Percentiles rank a stretch among this genome's conserved stretches.
phyloP scores from a whole-genome alignment of 92 coral and sea anemone genomes.

The Micromussa lordhowensis region DNA sequence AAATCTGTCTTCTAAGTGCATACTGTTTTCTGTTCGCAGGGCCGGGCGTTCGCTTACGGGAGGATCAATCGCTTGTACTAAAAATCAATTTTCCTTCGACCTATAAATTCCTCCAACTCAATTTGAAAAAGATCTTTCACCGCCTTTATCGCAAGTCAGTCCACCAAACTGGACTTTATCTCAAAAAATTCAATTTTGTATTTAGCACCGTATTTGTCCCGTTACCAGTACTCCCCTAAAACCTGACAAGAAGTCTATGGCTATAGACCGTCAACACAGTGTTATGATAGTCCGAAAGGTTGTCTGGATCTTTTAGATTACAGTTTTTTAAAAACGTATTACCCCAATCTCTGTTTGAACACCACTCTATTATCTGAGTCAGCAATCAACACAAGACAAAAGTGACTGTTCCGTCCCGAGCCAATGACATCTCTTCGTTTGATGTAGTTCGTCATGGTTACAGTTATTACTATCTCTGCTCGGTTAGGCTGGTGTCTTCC shows the following conservation, averaged over 20 bases:
- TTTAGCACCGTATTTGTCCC: not conserved
- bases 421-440: conserved; percentile 78
- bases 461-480: conserved; percentile 83
- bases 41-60: no score
- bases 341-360: conserved; percentile 93
- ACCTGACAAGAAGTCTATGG: no score
- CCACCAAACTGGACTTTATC: not conserved
- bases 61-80: no score
- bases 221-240: not conserved
- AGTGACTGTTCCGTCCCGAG: conserved; percentile 74
- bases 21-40: no score
- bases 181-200: not conserved
- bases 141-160: not conserved
- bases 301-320: not conserved
- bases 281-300: not conserved
- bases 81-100: no score
- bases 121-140: not conserved
- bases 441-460: conserved; percentile 93
- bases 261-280: not conserved
- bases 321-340: not conserved
- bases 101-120: not conserved
- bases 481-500: conserved; percentile 72
- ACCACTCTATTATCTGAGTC: conserved; percentile 86
- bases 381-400: conserved; percentile 77
- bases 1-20: no score